phyloP scores from a whole-genome alignment of 2,797 vertebrate species.

The Sphenopsis melanotis region DNA sequence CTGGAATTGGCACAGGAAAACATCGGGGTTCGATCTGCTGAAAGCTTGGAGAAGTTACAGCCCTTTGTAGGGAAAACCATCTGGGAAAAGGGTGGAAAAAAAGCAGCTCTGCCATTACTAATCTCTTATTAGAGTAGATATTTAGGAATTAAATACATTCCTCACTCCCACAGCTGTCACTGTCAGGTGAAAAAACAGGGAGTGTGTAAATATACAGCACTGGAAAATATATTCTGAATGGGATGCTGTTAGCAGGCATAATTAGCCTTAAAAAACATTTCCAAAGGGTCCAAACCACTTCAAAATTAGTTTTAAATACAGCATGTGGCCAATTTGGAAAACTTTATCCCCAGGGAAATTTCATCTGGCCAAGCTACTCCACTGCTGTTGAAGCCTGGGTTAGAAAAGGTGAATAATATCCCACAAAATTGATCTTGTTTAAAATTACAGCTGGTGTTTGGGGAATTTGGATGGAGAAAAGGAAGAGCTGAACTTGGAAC shows the following conservation, averaged over 20 bases:
- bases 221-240: not conserved
- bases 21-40: accelerated
- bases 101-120: not conserved
- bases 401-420: not conserved
- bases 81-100: not conserved
- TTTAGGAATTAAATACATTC: not conserved
- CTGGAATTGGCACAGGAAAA: not conserved
- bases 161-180: not conserved
- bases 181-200: not conserved
- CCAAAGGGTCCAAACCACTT: not conserved
- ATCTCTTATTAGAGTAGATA: not conserved
- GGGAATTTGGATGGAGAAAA: not conserved
- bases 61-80: not conserved
- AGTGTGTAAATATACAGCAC: not conserved
- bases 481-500: not conserved
- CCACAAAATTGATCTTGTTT: not conserved
- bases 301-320: not conserved
- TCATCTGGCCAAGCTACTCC: not conserved
- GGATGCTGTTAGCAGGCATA: not conserved
- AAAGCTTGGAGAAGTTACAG: not conserved
- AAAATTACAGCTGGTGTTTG: not conserved
- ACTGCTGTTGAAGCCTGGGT: not conserved
- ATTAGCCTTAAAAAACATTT: not conserved
- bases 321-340: not conserved
- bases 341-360: not conserved